A percentile compares a stretch with the other conserved stretches of the same genome.
These are phyloP conservation scores for Dasypus novemcinctus DNA, from an alignment of 2,113 vertebrate genomes.

Conservation along the genomic window DNA sequence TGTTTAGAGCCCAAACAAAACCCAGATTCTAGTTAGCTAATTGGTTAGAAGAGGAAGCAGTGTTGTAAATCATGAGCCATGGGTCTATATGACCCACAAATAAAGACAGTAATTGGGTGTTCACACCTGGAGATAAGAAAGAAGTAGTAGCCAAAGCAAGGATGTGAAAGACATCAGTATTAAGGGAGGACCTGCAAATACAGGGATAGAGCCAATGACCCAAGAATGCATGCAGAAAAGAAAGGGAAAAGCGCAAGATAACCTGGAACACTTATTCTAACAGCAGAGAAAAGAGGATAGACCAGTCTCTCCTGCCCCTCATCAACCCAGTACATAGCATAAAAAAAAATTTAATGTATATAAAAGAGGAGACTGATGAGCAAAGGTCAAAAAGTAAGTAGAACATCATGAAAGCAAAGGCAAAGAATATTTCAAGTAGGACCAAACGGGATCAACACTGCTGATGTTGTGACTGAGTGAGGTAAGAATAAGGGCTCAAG, in stretches of 20 bases:
- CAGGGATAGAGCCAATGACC: not conserved
- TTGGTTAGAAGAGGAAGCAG: not conserved
- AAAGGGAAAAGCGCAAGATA: not conserved
- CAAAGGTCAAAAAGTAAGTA: not conserved
- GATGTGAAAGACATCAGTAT: not conserved
- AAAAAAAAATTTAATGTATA: not conserved
- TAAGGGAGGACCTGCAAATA: not conserved
- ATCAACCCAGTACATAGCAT: not conserved
- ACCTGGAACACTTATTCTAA: not conserved
- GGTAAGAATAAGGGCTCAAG: not conserved
- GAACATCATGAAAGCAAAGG: not conserved
- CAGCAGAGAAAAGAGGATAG: not conserved
- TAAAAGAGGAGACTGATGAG: not conserved
- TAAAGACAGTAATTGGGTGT: not conserved
- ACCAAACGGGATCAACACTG: not conserved
- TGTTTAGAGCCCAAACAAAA: not conserved
- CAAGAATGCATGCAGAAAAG: not conserved
- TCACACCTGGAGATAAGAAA: not conserved
- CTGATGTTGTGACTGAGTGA: not conserved
- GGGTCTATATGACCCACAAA: not conserved
- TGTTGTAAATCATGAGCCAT: not conserved
- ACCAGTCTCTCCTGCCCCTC: too few relatives aligned
- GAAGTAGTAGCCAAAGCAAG: not conserved
- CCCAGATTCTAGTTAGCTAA: not conserved
- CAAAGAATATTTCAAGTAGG: not conserved